phyloP scores from a whole-genome alignment of 35 echinoderm and acorn worm species.

The Patiria miniata region DNA sequence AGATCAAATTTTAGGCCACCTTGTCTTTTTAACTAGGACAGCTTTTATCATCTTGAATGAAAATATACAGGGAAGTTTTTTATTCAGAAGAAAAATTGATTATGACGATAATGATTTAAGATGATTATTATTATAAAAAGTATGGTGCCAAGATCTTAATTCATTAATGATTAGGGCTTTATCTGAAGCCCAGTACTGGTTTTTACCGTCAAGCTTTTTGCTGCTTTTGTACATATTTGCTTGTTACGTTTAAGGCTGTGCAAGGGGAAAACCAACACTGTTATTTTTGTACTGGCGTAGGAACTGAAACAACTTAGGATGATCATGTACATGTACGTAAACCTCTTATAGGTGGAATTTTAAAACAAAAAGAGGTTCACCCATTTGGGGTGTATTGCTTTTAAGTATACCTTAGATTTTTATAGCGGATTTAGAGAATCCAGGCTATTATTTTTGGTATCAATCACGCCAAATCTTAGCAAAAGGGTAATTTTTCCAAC shows the following conservation, averaged over 20 bases:
- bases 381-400: too few relatives aligned
- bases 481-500: too few relatives aligned
- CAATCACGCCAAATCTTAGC: too few relatives aligned
- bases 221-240: constrained; percentile 37
- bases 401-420: too few relatives aligned
- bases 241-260: constrained; percentile 14
- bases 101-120: background rate
- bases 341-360: too few relatives aligned
- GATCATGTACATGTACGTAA: too few relatives aligned
- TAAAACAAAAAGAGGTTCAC: too few relatives aligned
- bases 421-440: too few relatives aligned
- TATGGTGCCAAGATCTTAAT: constrained; percentile 26
- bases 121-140: background rate
- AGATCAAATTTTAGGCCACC: background rate
- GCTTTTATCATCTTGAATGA: background rate
- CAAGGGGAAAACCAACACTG: background rate
- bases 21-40: background rate
- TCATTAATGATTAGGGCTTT: background rate
- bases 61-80: background rate
- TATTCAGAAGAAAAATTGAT: background rate
- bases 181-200: constrained; percentile 1
- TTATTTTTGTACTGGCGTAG: constrained; percentile 44
- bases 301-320: background rate
- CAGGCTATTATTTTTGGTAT: too few relatives aligned
- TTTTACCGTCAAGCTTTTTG: background rate